These are phyloP conservation scores for Carettochelys insculpta DNA, from an alignment of 2,113 vertebrate genomes.

Conservation along the genomic window DNA sequence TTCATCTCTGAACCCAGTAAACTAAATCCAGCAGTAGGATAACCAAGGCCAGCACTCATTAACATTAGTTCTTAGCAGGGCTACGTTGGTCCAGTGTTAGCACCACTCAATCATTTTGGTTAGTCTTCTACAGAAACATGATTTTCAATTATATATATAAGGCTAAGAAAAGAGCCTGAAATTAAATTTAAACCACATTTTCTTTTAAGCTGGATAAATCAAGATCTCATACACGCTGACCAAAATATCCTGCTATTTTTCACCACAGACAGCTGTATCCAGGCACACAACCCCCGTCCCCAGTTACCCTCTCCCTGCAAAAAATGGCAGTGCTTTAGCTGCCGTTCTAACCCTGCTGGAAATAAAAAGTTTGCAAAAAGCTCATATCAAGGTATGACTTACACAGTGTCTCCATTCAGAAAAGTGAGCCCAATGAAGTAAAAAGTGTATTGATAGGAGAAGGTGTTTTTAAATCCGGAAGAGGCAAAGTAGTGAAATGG, in stretches of 20 bases:
- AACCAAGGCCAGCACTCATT: background rate
- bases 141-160: background rate
- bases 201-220: constrained; percentile 59
- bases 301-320: background rate
- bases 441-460: constrained; percentile 15
- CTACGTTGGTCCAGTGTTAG: background rate
- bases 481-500: background rate
- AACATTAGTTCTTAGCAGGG: background rate
- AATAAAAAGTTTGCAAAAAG: constrained; percentile 45
- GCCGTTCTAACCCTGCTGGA: constrained; percentile 32
- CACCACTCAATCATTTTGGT: background rate
- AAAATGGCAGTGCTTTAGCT: constrained; percentile 41
- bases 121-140: background rate
- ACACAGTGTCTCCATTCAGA: background rate
- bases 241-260: constrained; percentile 43
- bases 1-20: background rate
- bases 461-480: constrained; percentile 3
- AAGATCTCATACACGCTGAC: constrained; percentile 11
- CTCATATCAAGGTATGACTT: constrained; percentile 3
- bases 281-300: no score
- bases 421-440: constrained; percentile 2
- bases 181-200: constrained; percentile 61
- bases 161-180: constrained; percentile 34
- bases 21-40: background rate
- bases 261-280: constrained; percentile 8